Base-by-base conservation (phyloP, 1,140 invertebrate genomes). In the Dreissena rostriformis region DNA sequence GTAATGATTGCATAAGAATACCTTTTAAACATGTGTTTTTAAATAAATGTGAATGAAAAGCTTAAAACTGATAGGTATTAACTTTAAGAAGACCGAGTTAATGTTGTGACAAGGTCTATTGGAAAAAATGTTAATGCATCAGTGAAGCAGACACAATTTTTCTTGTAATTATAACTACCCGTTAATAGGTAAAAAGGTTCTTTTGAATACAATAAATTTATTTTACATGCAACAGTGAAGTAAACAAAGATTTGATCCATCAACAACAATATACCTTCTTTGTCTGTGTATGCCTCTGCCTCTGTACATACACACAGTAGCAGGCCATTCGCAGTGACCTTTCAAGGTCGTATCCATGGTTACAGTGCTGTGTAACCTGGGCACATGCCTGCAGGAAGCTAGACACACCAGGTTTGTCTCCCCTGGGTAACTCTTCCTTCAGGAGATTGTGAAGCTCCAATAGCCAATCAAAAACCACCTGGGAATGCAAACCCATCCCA, bases 341-440 rank as follows among this genome's bases (percentile, higher is more conserved):
- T n/a, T 81, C 53, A 51, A 77, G 28, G 53, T 70, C 28, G 52
- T 77, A 55, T 19, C 73, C 84, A 76, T 86, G 84, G 84, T 82
- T 74, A 81, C 72, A 55, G 8, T 71, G 68, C 24, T 86, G 68
- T 55, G 65, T 51, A 17, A 70, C 39, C 29, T 51, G 73, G 28
- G 55, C 49, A 70, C 22, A 72, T 53, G 39, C 74, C 19, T 76
- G 74, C 67, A 74, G 90, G 5, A 97, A 90, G 86, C 96, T 87
- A 15, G 86, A 82, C 1, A 92, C 29, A 28, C 79, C 67, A 29
- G 88, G 90, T 72, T 84, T 87, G 39, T 92, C 92, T 78, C 94
- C 86, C 71, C 67, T 79, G 10, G 88, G 63, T 63, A 89, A 67
- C 57, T 86, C 74, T 55, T 88, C 86, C 72, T 80, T 86, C 73